A percentile compares a stretch with the other conserved stretches of the same genome.
phyloP scores from a whole-genome alignment of 2,113 vertebrate genomes.

The Pionites leucogaster region DNA sequence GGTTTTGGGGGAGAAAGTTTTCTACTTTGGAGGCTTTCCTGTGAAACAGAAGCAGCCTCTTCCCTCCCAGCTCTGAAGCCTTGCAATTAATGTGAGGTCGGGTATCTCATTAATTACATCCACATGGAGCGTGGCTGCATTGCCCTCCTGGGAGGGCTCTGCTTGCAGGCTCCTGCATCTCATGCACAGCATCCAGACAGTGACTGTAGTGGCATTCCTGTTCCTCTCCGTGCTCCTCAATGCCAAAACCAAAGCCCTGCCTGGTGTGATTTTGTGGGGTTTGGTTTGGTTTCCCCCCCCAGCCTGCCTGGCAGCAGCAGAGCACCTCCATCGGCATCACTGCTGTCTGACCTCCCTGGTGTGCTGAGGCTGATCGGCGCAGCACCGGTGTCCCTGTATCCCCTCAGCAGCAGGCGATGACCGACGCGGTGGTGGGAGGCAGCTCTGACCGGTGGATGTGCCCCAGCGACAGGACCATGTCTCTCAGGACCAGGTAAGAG shows the following conservation, averaged over 20 bases:
- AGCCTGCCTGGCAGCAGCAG: neutral
- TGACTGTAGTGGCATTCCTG: fast-evolving
- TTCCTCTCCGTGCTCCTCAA: neutral
- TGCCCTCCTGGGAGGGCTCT: neutral
- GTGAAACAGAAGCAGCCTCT: neutral
- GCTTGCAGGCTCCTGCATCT: neutral
- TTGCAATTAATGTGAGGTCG: neutral
- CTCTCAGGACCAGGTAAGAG: conserved; percentile 82
- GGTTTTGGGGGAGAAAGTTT: neutral
- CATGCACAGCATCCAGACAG: fast-evolving
- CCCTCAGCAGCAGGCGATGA: conserved; percentile 75
- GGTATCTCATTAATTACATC: conserved; percentile 34
- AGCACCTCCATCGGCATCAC: fast-evolving
- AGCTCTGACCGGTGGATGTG: conserved; percentile 85
- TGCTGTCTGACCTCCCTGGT: fast-evolving
- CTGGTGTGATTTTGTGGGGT: fast-evolving
- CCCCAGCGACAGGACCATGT: conserved; percentile 83
- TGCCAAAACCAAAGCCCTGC: neutral
- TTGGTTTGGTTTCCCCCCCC: fast-evolving
- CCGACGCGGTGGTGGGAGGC: conserved; percentile 85
- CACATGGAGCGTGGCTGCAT: fast-evolving
- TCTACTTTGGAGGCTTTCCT: neutral
- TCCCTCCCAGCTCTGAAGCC: neutral
- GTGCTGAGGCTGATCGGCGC: neutral
- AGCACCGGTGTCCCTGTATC: fast-evolving